Conservation (phyloP, 2,113 vertebrate genomes). For the Perognathus longimembris region DNA sequence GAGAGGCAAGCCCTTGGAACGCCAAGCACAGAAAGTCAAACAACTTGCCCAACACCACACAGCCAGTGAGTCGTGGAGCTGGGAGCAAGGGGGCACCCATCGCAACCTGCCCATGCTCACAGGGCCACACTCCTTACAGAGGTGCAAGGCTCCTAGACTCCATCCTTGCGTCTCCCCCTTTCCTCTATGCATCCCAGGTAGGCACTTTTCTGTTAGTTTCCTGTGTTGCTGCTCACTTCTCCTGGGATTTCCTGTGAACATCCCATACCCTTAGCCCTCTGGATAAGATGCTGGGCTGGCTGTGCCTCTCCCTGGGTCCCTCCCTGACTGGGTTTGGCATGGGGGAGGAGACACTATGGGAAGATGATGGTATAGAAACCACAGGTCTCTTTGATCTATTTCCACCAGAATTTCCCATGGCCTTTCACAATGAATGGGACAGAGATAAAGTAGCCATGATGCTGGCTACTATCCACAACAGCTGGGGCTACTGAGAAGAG, state of each 20-base stretch:
- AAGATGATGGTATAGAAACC: accelerated
- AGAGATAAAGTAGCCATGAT: conserved; percentile 51
- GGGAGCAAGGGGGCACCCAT: too few relatives aligned
- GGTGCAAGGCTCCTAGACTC: neutral
- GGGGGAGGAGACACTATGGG: neutral
- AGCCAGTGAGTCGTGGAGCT: neutral
- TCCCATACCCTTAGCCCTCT: accelerated
- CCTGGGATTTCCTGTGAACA: too few relatives aligned
- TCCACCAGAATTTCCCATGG: neutral
- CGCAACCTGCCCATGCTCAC: too few relatives aligned
- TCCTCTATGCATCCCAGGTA: too few relatives aligned
- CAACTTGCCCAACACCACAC: neutral
- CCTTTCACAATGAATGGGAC: conserved; percentile 57
- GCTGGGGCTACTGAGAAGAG: neutral
- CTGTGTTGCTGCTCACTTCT: neutral
- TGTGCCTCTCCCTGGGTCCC: neutral
- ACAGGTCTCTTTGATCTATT: neutral
- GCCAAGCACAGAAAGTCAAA: neutral
- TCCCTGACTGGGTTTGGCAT: neutral
- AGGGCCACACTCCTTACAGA: accelerated
- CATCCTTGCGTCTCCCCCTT: neutral
- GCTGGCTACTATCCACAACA: neutral
- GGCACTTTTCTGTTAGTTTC: accelerated
- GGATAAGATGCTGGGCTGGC: neutral
- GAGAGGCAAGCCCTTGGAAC: neutral